These are phyloP conservation scores for Mohoua ochrocephala DNA, from an alignment of 2,113 vertebrate species.

Conservation along the genomic window DNA sequence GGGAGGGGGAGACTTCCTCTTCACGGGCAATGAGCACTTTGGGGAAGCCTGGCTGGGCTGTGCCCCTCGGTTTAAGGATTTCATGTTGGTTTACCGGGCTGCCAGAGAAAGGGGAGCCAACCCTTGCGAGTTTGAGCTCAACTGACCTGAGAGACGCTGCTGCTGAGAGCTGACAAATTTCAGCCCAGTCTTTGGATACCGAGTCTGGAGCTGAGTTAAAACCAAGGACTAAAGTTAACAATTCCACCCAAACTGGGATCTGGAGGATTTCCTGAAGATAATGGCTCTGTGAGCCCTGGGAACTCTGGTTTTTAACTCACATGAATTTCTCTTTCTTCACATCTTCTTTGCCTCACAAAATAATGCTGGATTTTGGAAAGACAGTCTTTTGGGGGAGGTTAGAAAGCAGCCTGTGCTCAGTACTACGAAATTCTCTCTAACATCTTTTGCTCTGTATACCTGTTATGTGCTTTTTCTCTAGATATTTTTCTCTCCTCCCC, in stretches of 20 bases:
- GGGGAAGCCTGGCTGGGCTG: constrained; percentile 85
- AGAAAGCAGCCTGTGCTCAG: not conserved
- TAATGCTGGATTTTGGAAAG: not conserved
- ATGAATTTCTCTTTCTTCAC: not conserved
- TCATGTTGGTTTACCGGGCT: constrained; percentile 66
- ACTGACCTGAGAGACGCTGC: constrained; percentile 11
- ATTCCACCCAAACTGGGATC: not conserved
- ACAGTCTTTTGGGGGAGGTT: not conserved
- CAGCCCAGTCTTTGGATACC: not conserved
- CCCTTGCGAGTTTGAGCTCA: constrained; percentile 77
- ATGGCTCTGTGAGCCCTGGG: not conserved
- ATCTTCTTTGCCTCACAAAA: not conserved
- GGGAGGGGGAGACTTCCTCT: constrained; percentile 81
- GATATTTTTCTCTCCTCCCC: not conserved
- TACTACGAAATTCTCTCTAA: not conserved
- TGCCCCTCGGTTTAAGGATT: constrained; percentile 80
- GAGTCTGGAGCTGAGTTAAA: not conserved
- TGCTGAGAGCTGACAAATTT: not conserved
- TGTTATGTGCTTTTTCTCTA: not conserved
- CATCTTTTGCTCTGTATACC: not conserved
- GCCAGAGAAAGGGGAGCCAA: constrained; percentile 69
- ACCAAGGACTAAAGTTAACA: not conserved
- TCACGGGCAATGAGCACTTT: constrained; percentile 81
- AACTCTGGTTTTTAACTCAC: not conserved
- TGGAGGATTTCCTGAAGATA: not conserved